Base-by-base conservation (phyloP, 2,113 vertebrate genomes). In the Platichthys flesus region DNA sequence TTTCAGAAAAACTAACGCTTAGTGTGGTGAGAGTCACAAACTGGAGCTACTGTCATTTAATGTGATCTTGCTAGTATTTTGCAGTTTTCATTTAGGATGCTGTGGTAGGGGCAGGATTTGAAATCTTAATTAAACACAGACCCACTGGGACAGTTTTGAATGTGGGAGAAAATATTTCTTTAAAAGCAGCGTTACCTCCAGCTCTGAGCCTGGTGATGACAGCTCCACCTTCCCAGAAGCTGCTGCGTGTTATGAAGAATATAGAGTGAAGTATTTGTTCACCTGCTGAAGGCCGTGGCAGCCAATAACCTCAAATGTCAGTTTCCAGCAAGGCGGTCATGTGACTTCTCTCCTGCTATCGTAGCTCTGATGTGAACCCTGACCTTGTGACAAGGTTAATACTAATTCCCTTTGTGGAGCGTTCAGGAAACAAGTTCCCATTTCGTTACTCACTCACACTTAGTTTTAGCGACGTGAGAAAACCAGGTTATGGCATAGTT, bases 251-350 rank as follows among this genome's bases (percentile, higher is more conserved):
- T 76, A 37, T 74, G 72, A 45, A 62, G 71, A 62, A 60, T 64
- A 76, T 66, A 80, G 28, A 67, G 67, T 61, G 51, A 47, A 62
- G 54, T 91, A 76, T 90, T 90, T 91, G 81, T 88, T 87, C 86
- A 90, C 88, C 86, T 92, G 88, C 65, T 61, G 28, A 59, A 40
- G 71, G 24, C 58, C 64, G 40, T 81, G 76, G 76, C 62, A 83
- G 80, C 79, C 70, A 71, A 59, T 75, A 75, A 79, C 54, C 74
- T 67, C 54, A 66, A 68, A 85, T 67, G 71, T 79, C 37, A 80
- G 37, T 65, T 51, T 40, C 51, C 35, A 64, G 15, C 21, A 18
- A 80, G 47, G 65, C 2, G 28, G 72, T 78, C 83, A 76, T 68
- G 62, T 88, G 81, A 76, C 63, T 82, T 67, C 51, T 74, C 49